These are phyloP conservation scores for zebrafish (Danio rerio) DNA, from an alignment of 2,113 vertebrate genomes.

Conservation along the genomic window DNA sequence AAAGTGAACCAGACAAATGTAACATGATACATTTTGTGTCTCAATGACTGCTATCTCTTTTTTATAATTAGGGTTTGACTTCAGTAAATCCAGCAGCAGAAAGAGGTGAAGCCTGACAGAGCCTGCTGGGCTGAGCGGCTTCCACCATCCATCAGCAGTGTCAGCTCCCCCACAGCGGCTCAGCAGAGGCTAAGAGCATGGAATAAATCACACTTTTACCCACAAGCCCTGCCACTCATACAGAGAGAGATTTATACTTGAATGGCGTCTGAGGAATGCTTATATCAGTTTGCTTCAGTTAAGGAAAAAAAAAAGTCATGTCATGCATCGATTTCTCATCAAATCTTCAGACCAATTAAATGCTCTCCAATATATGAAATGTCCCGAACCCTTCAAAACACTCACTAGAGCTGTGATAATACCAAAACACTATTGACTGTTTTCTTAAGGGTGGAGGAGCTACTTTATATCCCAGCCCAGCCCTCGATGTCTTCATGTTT, in stretches of 20 bases:
- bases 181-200: slow-evolving; percentile 61
- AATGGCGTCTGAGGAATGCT: slow-evolving; percentile 28
- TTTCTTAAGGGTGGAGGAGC: too few relatives aligned
- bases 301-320: neutral
- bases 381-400: too few relatives aligned
- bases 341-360: too few relatives aligned
- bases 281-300: neutral
- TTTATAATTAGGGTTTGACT: slow-evolving; percentile 62
- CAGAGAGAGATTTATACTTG: slow-evolving; percentile 56
- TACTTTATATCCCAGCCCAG: too few relatives aligned
- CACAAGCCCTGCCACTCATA: slow-evolving; percentile 68
- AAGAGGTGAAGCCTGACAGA: slow-evolving; percentile 68
- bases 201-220: slow-evolving; percentile 73
- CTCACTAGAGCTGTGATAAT: too few relatives aligned
- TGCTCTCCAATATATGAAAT: too few relatives aligned
- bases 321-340: too few relatives aligned
- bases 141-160: slow-evolving; percentile 74
- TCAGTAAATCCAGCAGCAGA: slow-evolving; percentile 50
- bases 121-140: slow-evolving; percentile 67
- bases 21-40: too few relatives aligned
- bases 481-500: too few relatives aligned
- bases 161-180: slow-evolving; percentile 65
- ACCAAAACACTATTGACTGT: too few relatives aligned
- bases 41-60: slow-evolving; percentile 48
- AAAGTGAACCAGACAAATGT: too few relatives aligned